Evolutionary conservation across 2,888 invertebrate genomes (phyloP).

Genomic region (Drosophila nr. fundita): DNA sequence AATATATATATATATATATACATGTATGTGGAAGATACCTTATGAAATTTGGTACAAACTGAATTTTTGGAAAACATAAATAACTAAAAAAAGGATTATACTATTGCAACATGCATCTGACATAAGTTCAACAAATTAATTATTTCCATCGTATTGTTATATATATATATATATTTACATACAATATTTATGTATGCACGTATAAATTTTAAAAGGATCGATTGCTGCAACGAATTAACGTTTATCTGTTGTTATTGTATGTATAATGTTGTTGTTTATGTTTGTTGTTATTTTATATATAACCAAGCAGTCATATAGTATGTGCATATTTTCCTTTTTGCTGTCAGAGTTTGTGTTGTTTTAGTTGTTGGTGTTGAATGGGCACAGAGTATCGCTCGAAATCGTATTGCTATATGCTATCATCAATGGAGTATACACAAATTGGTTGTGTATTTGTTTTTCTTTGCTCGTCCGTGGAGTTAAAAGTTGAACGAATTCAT

Average conservation of each 20-base stretch:
- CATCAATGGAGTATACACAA: constrained; percentile 45
- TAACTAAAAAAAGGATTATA: constrained; percentile 26
- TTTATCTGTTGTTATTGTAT: constrained; percentile 13
- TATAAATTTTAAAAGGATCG: constrained; percentile 43
- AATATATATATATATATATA: not conserved
- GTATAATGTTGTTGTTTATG: constrained; percentile 15
- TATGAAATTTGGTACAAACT: constrained; percentile 18
- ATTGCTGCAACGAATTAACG: constrained; percentile 38
- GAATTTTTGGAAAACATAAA: constrained; percentile 41
- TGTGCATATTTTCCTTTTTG: constrained; percentile 43
- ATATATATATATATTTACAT: constrained; percentile 12
- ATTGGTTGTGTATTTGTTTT: constrained; percentile 25
- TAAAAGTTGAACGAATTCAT: constrained; percentile 84
- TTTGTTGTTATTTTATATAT: constrained; percentile 39
- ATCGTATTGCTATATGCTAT: constrained; percentile 55
- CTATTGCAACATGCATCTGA: constrained; percentile 39
- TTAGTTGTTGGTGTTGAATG: constrained; percentile 29
- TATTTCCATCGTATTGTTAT: constrained; percentile 9
- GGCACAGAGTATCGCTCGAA: constrained; percentile 65
- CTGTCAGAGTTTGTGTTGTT: constrained; percentile 28
- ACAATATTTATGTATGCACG: constrained; percentile 38
- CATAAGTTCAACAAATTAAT: constrained; percentile 22
- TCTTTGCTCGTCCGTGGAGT: constrained; percentile 38
- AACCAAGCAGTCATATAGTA: constrained; percentile 54
- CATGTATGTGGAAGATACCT: constrained; percentile 20